Evolutionary conservation across 2,797 vertebrate species (phyloP).

Genomic region (Pogoniulus pusillus): DNA sequence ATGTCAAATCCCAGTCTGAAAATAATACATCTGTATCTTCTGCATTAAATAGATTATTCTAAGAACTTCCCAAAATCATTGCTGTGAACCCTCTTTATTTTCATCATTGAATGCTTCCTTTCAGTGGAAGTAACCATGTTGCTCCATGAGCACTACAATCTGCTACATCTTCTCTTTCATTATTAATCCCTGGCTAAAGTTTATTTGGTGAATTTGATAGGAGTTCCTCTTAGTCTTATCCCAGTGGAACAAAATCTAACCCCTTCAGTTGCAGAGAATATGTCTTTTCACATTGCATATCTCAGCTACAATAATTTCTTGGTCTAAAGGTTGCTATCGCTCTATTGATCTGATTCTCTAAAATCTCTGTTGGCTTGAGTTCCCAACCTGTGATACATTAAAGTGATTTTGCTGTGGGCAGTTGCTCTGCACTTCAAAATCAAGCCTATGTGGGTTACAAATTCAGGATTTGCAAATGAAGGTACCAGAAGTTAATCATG

Average conservation of each 20-base stretch:
- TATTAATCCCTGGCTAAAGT: not conserved
- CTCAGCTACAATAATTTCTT: not conserved
- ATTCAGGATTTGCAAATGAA: not conserved
- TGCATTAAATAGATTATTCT: conserved; percentile 19
- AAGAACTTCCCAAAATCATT: conserved; percentile 3
- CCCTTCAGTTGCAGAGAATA: not conserved
- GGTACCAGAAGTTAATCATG: not conserved
- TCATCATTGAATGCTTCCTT: not conserved
- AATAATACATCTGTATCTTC: not conserved
- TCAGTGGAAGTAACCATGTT: not conserved
- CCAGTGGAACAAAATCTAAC: not conserved
- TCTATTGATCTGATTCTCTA: conserved; percentile 10
- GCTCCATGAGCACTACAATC: not conserved
- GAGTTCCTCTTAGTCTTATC: not conserved
- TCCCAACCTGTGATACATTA: not conserved
- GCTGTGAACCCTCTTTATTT: not conserved
- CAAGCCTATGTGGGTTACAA: not conserved
- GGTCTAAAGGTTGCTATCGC: not conserved
- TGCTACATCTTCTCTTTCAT: conserved; percentile 19
- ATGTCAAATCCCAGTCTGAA: conserved; percentile 34
- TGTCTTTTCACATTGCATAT: not conserved
- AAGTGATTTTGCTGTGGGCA: not conserved
- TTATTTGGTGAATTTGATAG: not conserved
- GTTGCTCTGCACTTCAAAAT: not conserved
- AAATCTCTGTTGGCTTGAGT: not conserved